Base-by-base conservation (phyloP, 2,888 invertebrate genomes). In the Eristalinus sepulchralis region DNA sequence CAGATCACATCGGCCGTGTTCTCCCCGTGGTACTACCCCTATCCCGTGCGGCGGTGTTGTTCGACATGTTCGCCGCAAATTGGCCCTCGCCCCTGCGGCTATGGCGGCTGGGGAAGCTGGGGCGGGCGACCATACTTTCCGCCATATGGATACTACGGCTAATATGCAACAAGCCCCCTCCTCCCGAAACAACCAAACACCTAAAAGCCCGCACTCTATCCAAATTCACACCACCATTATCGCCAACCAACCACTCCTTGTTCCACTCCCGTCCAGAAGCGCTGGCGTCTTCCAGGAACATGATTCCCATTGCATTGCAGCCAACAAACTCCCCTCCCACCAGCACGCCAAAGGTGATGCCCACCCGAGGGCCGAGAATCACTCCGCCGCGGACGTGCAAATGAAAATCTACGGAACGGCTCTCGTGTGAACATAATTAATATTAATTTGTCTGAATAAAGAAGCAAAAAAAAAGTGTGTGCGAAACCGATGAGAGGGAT, bases 41-140 rank as follows among this genome's bases (percentile, higher is more conserved):
- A 71, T 53, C 83, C 82, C 76, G 47, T 60, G 33, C 55, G 60
- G 36, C 81, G 77, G 60, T 86, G 86, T 47, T 86, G 86, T 55
- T 70, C 83, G 78, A 86, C 86, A 86, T 86, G 86, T 78, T 53
- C 66, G 75, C 86, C 75, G 63, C 86, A 72, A 86, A 86, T 83
- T 75, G 86, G 78, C 64, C 70, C 83, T 63, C 71, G 75, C 60
- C 78, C 86, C 75, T 86, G 86, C 24, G 85, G 85, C 73, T 73
- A 82, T 82, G 70, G 70, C 64, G 55, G 34, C 33, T 63, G 64
- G 53, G 17, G 17, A 2, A 5, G 47, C 33, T 63, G 64, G 53
- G 47, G 17, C 8, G 17, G 47, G 17, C 72, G 47, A 24, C 73
- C 72, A 70, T 81, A 31, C 53, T 67, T 81, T 10, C 76, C 67